Conservation (phyloP, 2,888 invertebrate genomes). For the Dryococelus australis region DNA sequence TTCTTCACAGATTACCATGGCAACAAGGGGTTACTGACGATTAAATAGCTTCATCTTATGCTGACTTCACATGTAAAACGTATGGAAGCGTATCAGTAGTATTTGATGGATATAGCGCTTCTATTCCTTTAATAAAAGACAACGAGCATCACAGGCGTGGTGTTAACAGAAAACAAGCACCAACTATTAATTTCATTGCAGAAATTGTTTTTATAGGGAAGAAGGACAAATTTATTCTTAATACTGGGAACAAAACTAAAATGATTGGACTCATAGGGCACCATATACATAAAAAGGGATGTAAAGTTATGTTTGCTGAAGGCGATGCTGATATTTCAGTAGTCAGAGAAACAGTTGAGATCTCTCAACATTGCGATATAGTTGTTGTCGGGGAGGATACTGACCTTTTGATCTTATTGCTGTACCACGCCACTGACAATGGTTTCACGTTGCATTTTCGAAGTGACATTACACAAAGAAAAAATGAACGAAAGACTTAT, state of each 20-base stretch:
- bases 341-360: no score
- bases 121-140: neutral
- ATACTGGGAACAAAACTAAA: no score
- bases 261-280: no score
- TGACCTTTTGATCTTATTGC: neutral
- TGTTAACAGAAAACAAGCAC: neutral
- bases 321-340: no score
- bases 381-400: neutral
- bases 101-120: neutral
- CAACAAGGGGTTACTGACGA: neutral
- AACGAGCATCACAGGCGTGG: neutral
- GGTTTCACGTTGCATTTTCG: neutral
- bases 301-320: no score
- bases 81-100: neutral
- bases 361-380: neutral
- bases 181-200: neutral
- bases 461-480: neutral
- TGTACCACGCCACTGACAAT: neutral
- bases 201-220: neutral
- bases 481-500: neutral
- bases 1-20: slow-evolving; percentile 1
- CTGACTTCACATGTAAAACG: neutral
- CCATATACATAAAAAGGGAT: no score
- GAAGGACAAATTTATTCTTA: no score
- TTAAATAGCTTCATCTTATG: no score